Evolutionary conservation across 2,113 vertebrate genomes (phyloP), one percentile per base, ranked within the genome.

Genomic region (Clarias magur): DNA sequence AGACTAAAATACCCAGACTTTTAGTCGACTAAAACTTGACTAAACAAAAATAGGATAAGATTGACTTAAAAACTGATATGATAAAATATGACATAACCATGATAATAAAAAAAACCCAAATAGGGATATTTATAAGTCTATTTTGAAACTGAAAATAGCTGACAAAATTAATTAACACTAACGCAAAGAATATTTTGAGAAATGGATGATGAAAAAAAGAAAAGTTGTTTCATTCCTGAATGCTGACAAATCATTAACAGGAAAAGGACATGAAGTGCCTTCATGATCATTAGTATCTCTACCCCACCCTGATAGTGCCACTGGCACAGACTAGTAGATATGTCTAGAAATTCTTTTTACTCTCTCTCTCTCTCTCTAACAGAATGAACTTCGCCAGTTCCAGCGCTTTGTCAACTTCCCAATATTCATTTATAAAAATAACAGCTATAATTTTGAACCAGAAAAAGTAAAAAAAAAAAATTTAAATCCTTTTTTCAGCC

Each of bases 371-470:
- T 54, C 53, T 80, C 54, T 21, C 76, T 34, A 10, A 81, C 57
- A 60, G 34, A 60, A 86, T 30, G 23, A 25, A 53, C 62, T 73
- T 53, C 62, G 70, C 5, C 25, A 21, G 75, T 42, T 38, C 6
- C 53, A 17, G 25, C 70, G 67, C 48, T 62, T 19, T 53, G 72
- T 82, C 81, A 73, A 54, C 86, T 62, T 25, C 8, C 30, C 82
- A 65, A 81, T 80, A 48, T 27, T 82, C n/a, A 81, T 23, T 30
- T 72, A 67, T 30, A 88, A 84, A 82, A 87, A 86, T 27, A 80
- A 82, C 34, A 54, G 65, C 59, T 85, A 85, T 60, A 85, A 65
- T 62, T 85, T 76, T 13, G 85, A 65, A 63, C 27, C 67, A 54
- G 48, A 73, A 65, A 82, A 70, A 83, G 70, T 70, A 60, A 73